A percentile compares a stretch with the other conserved stretches of the same genome.
Conservation (phyloP, 2,797 vertebrate species). For the Microtus californicus region DNA sequence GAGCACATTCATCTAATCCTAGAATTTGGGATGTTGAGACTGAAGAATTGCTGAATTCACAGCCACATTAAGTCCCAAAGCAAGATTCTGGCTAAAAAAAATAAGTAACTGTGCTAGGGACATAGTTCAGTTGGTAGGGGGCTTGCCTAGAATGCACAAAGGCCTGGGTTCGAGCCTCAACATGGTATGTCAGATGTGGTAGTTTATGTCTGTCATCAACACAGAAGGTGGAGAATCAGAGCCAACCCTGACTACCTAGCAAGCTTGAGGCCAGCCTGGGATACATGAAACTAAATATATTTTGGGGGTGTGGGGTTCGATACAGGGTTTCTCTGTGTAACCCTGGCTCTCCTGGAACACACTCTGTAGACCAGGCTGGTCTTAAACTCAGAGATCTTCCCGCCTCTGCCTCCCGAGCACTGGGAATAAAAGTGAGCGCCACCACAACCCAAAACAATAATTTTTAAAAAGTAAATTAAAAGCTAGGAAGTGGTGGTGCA, state of each 20-base stretch:
- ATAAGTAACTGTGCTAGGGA: neutral
- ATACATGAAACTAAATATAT: neutral
- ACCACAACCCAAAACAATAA: no score
- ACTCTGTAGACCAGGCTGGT: no score
- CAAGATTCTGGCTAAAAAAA: neutral
- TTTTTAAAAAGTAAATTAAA: neutral
- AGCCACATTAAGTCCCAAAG: neutral
- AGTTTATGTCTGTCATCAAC: neutral
- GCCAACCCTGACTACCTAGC: neutral
- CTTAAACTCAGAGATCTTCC: no score
- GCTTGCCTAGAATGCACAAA: neutral
- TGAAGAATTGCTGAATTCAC: neutral
- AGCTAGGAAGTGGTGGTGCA: no score
- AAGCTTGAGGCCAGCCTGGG: neutral
- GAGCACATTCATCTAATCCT: neutral
- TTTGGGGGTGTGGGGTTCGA: neutral
- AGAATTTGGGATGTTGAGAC: neutral
- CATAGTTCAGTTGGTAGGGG: neutral
- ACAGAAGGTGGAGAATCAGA: neutral
- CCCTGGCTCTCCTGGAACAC: no score
- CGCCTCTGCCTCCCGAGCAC: no score
- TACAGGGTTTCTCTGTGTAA: no score
- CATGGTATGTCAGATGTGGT: neutral
- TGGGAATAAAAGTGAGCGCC: rapidly evolving
- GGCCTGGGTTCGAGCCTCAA: neutral